Evolutionary conservation across 2,888 invertebrate genomes (phyloP).

Genomic region (Andrena minutula): DNA sequence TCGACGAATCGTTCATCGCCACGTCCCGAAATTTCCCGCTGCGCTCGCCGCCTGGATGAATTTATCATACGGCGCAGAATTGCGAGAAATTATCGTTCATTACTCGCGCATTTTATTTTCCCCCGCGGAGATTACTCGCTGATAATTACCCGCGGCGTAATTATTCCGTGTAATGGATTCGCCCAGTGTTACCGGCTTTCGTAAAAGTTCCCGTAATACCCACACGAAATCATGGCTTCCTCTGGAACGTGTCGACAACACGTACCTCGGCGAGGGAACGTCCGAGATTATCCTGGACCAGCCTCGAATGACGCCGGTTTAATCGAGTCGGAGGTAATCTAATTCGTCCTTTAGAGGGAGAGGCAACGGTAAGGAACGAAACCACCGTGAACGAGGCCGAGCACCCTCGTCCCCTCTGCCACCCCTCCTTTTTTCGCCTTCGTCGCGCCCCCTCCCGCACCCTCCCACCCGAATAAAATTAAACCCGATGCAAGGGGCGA

Average conservation of each 20-base stretch:
- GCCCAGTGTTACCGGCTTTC: slow-evolving; percentile 25
- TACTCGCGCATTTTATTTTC: slow-evolving; percentile 14
- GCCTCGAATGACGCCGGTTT: slow-evolving; percentile 69
- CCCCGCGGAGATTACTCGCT: slow-evolving; percentile 12
- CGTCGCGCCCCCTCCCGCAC: slow-evolving; percentile 31
- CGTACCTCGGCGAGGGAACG: slow-evolving; percentile 52
- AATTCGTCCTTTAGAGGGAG: slow-evolving; percentile 71
- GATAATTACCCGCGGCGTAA: slow-evolving; percentile 46
- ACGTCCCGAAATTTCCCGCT: not conserved
- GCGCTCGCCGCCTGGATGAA: slow-evolving; percentile 9
- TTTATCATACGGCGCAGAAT: slow-evolving; percentile 17
- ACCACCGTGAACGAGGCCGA: slow-evolving; percentile 65
- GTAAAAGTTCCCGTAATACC: slow-evolving; percentile 45
- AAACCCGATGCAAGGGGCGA: slow-evolving; percentile 60
- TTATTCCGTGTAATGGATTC: slow-evolving; percentile 53
- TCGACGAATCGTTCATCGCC: slow-evolving; percentile 4
- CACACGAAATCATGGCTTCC: slow-evolving; percentile 51
- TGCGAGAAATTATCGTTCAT: slow-evolving; percentile 44
- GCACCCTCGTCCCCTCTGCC: slow-evolving; percentile 62
- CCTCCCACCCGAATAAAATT: slow-evolving; percentile 76
- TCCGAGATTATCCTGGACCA: slow-evolving; percentile 67
- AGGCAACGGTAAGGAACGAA: slow-evolving; percentile 68
- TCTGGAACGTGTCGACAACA: slow-evolving; percentile 56
- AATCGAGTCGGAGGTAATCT: slow-evolving; percentile 75
- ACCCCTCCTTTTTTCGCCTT: slow-evolving; percentile 52